A percentile compares a stretch with the other conserved stretches of the same genome.
phyloP scores from a whole-genome alignment of 53 echinoderm and acorn worm genomes.

The Apostichopus leukothele region DNA sequence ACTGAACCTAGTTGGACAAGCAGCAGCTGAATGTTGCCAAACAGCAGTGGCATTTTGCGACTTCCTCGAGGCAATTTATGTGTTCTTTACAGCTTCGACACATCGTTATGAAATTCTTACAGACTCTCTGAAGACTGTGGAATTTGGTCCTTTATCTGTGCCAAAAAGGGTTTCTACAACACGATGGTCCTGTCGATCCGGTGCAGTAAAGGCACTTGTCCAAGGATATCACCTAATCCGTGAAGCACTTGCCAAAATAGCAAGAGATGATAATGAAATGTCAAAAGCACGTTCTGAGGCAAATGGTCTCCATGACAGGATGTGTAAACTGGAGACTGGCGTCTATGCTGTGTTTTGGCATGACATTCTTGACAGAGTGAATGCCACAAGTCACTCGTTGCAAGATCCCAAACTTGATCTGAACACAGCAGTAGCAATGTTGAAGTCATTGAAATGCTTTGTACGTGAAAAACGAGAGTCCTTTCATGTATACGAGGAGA shows the following conservation, averaged over 20 bases:
- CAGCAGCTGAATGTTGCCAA: neutral
- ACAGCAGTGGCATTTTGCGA: too few species aligned
- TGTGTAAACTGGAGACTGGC: neutral
- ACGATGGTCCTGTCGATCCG: neutral
- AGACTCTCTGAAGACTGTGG: neutral
- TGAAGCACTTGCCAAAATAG: neutral
- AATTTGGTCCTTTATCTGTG: too few species aligned
- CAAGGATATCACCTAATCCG: neutral
- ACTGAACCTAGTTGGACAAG: slow-evolving; percentile 21
- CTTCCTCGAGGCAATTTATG: neutral
- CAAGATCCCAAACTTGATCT: neutral
- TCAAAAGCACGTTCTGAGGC: neutral
- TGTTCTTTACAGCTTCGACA: slow-evolving; percentile 13
- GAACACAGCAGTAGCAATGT: slow-evolving; percentile 26
- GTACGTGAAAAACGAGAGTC: slow-evolving; percentile 16
- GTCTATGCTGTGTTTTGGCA: neutral
- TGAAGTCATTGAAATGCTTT: slow-evolving; percentile 8
- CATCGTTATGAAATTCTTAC: neutral
- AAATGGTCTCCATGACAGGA: neutral
- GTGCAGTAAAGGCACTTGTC: neutral
- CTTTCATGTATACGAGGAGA: slow-evolving; percentile 12
- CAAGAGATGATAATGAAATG: neutral
- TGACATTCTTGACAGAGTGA: neutral
- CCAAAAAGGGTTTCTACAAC: neutral
- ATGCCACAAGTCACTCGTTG: neutral